Percentiles rank a stretch among this genome's conserved stretches.
Evolutionary conservation across 2,113 vertebrate species (phyloP).

Genomic region (Empidonax alnorum): DNA sequence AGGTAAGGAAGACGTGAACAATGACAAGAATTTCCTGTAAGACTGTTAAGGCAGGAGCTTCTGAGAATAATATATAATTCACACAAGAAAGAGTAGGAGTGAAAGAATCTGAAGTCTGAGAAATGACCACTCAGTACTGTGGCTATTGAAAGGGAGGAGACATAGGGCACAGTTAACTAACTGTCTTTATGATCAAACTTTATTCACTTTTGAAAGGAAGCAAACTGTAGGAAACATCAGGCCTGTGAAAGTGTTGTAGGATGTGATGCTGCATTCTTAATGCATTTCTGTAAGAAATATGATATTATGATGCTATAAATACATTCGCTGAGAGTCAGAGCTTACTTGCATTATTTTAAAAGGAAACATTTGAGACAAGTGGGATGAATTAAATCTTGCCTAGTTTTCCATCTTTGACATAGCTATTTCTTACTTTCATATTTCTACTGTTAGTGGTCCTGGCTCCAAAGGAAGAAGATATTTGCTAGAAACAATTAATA

Average conservation of each 20-base stretch:
- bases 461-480: background rate
- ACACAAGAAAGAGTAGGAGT: background rate
- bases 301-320: background rate
- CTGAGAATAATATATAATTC: background rate
- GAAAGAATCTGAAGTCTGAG: background rate
- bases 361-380: background rate
- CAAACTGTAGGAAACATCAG: background rate
- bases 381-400: background rate
- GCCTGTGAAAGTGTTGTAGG: background rate
- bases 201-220: background rate
- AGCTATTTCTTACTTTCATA: background rate
- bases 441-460: background rate
- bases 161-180: background rate
- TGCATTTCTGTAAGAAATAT: background rate
- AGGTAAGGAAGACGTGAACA: background rate
- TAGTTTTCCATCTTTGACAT: background rate
- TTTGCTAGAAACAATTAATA: background rate
- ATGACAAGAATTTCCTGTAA: background rate
- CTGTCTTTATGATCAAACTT: background rate
- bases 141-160: background rate
- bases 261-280: background rate
- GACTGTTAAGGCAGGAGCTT: background rate
- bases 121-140: background rate
- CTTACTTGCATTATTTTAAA: background rate
- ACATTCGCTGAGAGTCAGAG: background rate